These are phyloP conservation scores for Brachionus rubens DNA, from an alignment of 1,140 invertebrate species.

Conservation along the genomic window DNA sequence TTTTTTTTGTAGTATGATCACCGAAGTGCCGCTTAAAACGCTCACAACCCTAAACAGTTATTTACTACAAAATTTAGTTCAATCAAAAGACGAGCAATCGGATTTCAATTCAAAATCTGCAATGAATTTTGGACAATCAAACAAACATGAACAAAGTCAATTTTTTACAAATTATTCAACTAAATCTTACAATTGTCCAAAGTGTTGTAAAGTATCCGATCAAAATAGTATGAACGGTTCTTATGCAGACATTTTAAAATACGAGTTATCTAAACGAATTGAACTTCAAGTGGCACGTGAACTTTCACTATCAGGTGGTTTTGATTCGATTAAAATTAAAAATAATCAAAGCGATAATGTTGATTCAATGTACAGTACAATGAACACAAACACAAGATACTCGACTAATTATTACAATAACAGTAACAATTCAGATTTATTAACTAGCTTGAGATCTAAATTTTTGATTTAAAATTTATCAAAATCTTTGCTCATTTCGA, in stretches of 20 bases:
- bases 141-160: constrained; percentile 33
- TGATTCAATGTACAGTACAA: constrained; percentile 22
- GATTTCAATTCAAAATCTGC: constrained; percentile 19
- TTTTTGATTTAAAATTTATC: constrained; percentile 27
- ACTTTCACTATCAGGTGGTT: constrained; percentile 16
- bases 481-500: too few species aligned
- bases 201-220: constrained; percentile 3
- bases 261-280: constrained; percentile 28
- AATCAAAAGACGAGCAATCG: constrained; percentile 18
- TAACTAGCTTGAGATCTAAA: constrained; percentile 21
- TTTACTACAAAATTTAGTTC: constrained; percentile 20
- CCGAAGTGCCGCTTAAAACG: constrained; percentile 35
- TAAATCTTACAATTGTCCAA: constrained; percentile 26
- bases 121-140: not conserved
- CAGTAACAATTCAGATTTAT: constrained; percentile 41
- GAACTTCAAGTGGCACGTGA: constrained; percentile 39
- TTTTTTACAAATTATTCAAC: constrained; percentile 27
- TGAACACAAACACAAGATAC: constrained; percentile 38
- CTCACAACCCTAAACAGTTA: constrained; percentile 19
- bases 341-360: not conserved
- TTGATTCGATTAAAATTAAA: constrained; percentile 32
- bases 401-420: constrained; percentile 10
- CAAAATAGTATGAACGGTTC: not conserved
- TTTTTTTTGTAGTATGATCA: constrained; percentile 17
- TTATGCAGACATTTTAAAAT: constrained; percentile 31